A percentile compares a stretch with the other conserved stretches of the same genome.
These are phyloP conservation scores for Pseudoips prasinana DNA, from an alignment of 2,888 invertebrate species.

Conservation along the genomic window DNA sequence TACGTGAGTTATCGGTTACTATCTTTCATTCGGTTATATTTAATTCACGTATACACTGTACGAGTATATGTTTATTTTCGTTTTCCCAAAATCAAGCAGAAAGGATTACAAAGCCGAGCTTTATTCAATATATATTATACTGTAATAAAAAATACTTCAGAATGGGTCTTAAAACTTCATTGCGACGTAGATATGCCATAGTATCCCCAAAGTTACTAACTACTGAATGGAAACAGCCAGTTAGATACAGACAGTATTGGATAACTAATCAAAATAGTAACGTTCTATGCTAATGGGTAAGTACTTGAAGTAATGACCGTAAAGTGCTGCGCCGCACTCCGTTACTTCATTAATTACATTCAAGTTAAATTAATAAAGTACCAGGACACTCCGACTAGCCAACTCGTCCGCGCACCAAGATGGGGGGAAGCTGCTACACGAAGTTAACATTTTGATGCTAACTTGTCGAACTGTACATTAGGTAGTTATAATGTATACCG, in stretches of 20 bases:
- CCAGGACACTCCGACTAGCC: conserved; percentile 21
- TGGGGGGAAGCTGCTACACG: conserved; percentile 15
- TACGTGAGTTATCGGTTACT: too few relatives aligned
- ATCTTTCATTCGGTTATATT: too few relatives aligned
- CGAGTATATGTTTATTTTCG: too few relatives aligned
- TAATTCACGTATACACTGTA: too few relatives aligned
- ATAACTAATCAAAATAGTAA: conserved; percentile 7
- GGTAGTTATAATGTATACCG: neutral
- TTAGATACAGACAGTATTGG: neutral
- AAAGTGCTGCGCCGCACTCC: conserved; percentile 42
- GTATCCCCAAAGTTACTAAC: too few relatives aligned
- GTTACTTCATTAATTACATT: conserved; percentile 56
- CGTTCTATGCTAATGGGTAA: conserved; percentile 39
- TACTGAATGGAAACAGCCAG: too few relatives aligned
- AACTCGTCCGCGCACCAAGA: conserved; percentile 20
- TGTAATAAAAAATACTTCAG: too few relatives aligned
- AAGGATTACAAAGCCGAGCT: too few relatives aligned
- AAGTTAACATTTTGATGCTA: conserved; percentile 7
- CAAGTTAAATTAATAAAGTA: conserved; percentile 45
- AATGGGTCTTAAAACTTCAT: too few relatives aligned
- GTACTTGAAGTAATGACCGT: conserved; percentile 42
- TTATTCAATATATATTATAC: too few relatives aligned
- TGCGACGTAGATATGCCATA: too few relatives aligned
- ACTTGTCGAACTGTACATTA: neutral
- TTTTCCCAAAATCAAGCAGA: too few relatives aligned